Percentiles rank a stretch among this genome's conserved stretches.
phyloP scores from a whole-genome alignment of 2,888 invertebrate genomes.

The Ptychoptera albimana region DNA sequence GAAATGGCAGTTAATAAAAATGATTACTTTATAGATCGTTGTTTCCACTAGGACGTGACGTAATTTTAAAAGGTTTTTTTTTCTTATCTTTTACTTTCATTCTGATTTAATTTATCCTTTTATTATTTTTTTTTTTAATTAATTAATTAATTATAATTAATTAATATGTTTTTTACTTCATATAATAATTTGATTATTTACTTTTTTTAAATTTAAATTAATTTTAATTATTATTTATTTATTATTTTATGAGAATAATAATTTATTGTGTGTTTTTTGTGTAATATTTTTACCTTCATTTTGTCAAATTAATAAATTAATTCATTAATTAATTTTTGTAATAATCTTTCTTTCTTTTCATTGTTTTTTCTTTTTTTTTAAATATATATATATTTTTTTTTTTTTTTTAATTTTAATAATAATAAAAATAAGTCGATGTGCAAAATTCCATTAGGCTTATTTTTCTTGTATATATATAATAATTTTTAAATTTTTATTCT shows the following conservation, averaged over 20 bases:
- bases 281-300: too few species aligned
- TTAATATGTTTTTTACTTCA: too few species aligned
- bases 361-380: slow-evolving; percentile 12
- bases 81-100: slow-evolving; percentile 4
- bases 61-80: slow-evolving; percentile 6
- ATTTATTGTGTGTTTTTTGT: too few species aligned
- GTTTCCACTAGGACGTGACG: not conserved
- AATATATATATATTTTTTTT: slow-evolving; percentile 1
- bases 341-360: slow-evolving; percentile 9
- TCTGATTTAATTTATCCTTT: slow-evolving; percentile 5
- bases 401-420: slow-evolving; percentile 9
- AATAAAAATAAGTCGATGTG: not conserved
- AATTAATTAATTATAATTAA: too few species aligned
- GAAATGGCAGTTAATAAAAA: slow-evolving; percentile 6
- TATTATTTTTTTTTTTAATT: too few species aligned
- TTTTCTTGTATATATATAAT: not conserved
- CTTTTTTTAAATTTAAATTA: too few species aligned
- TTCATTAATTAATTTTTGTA: slow-evolving; percentile 10
- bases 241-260: too few species aligned
- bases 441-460: not conserved
- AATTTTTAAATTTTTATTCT: slow-evolving; percentile 12
- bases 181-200: too few species aligned
- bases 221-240: too few species aligned
- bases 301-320: too few species aligned
- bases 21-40: slow-evolving; percentile 1